These are phyloP conservation scores for Sebastes variabilis DNA, from an alignment of 2,797 vertebrate species.

Conservation along the genomic window DNA sequence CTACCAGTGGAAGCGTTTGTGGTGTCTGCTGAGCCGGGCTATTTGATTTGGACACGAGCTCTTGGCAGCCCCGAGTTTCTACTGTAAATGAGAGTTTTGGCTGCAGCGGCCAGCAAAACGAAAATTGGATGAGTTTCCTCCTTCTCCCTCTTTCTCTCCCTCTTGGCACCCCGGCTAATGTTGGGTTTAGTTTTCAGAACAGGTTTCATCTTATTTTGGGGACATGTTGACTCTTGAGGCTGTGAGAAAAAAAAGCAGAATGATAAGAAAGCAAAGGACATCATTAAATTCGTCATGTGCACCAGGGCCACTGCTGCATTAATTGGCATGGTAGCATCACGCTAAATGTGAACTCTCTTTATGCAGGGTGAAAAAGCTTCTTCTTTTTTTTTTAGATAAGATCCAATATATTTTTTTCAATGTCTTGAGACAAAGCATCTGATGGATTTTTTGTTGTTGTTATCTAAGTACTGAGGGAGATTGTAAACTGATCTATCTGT, in stretches of 20 bases:
- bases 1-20: conserved; percentile 48
- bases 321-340: background rate
- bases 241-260: background rate
- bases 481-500: background rate
- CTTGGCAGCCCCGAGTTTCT: conserved; percentile 65
- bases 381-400: background rate
- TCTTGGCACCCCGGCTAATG: conserved; percentile 59
- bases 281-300: background rate
- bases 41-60: conserved; percentile 72
- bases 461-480: background rate
- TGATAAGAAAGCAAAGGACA: background rate
- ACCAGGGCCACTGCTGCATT: background rate
- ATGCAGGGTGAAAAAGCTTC: background rate
- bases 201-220: conserved; percentile 59
- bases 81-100: conserved; percentile 76
- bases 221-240: conserved; percentile 41
- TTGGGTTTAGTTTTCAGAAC: conserved; percentile 57
- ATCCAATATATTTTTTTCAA: background rate
- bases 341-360: background rate
- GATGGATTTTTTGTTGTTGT: background rate
- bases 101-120: conserved; percentile 50
- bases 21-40: conserved; percentile 54
- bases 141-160: conserved; percentile 41
- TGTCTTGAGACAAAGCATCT: background rate
- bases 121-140: conserved; percentile 65